Evolutionary conservation across 1,140 invertebrate genomes (phyloP).

Genomic region (Mercenaria mercenaria): DNA sequence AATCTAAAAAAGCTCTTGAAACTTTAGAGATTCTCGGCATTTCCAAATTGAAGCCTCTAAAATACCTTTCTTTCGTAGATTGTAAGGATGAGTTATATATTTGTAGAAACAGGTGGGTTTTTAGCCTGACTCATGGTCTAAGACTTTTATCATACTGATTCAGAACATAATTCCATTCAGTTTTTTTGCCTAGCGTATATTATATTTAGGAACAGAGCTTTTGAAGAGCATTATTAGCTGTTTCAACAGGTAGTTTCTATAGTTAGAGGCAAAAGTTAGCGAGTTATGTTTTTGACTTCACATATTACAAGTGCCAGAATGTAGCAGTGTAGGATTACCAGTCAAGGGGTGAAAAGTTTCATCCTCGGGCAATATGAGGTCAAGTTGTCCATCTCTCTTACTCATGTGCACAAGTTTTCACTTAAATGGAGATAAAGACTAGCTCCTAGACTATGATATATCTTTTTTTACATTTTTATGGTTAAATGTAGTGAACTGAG

Average conservation of each 20-base stretch:
- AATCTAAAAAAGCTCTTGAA: too few species aligned
- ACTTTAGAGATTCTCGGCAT: background rate
- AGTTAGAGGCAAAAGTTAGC: background rate
- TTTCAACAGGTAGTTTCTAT: slow-evolving; percentile 16
- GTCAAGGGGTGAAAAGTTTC: too few species aligned
- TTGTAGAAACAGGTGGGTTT: slow-evolving; percentile 28
- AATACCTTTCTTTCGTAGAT: background rate
- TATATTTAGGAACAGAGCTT: background rate
- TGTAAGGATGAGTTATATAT: background rate
- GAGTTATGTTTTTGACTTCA: too few species aligned
- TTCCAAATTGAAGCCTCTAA: background rate
- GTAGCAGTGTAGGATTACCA: too few species aligned
- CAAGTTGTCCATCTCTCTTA: too few species aligned
- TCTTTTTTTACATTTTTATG: too few species aligned
- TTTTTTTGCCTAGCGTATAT: background rate
- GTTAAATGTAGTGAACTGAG: too few species aligned
- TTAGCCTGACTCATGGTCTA: slow-evolving; percentile 40
- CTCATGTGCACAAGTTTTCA: too few species aligned
- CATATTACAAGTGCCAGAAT: too few species aligned
- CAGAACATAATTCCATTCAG: slow-evolving; percentile 24
- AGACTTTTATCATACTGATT: slow-evolving; percentile 36
- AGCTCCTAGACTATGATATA: too few species aligned
- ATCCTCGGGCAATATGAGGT: too few species aligned
- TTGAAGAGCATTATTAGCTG: background rate
- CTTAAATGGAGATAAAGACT: too few species aligned